Evolutionary conservation across 2,888 invertebrate genomes (phyloP), one percentile per base, ranked within the genome.

Genomic region (Hipparchia sbordonii): DNA sequence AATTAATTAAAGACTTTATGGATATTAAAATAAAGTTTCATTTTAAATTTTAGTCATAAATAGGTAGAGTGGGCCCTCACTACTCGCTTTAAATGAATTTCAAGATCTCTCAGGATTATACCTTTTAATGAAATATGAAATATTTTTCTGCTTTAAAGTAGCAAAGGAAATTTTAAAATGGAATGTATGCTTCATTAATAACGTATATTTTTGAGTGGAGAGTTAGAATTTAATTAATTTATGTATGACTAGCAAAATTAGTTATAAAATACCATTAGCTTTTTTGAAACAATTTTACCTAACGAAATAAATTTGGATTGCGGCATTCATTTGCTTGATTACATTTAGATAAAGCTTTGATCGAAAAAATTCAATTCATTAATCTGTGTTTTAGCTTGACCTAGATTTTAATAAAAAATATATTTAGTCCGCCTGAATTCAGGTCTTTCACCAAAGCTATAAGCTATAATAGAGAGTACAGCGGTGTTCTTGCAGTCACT

Each of bases 81-180:
- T 67, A 57, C 48, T 67, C 54, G 67, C 66, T 72, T 71, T 63
- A 72, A 75, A 75, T 75, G 60, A 68, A 72, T 72, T 75, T 73
- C 68, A 70, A 75, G 71, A 72, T 74, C 60, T 72, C 67, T 72
- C 70, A 46, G 52, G 71, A 72, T 23, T 69, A 72, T 68, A 70
- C 69, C 12, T 69, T 70, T 61, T 57, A 72, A 72, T 69, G 68
- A 69, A 72, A 72, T 70, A 67, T 59, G 67, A 67, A 72, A 69
- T 69, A 69, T 74, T 72, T 74, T 56, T 62, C 51, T 67, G 57
- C 57, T 72, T 63, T 33, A 12, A 56, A 54, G 39, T 46, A 56
- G 33, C 10, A 63, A 48, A 9, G 62, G 60, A 39, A 71, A 72
- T 59, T 61, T 71, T 13, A 56, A 71, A 63, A 65, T 72, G 60